A percentile compares a stretch with the other conserved stretches of the same genome.
Conservation (phyloP, 2,888 invertebrate species). For the Rugalucina vietnamica region DNA sequence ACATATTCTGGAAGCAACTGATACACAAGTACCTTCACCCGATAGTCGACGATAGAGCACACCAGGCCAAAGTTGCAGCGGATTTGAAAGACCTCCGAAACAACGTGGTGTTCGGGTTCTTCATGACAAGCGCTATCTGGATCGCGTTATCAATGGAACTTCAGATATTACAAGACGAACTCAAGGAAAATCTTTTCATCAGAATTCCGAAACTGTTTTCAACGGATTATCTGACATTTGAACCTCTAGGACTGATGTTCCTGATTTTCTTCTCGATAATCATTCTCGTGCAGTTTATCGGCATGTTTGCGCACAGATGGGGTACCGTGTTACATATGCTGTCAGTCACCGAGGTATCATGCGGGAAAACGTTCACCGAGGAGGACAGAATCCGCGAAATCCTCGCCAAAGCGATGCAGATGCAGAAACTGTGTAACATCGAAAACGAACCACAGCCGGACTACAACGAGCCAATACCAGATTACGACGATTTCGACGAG, state of each 20-base stretch:
- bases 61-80: constrained; percentile 70
- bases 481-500: constrained; percentile 65
- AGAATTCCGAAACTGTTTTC: constrained; percentile 68
- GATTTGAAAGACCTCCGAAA: constrained; percentile 74
- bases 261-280: constrained; percentile 99
- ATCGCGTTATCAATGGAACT: constrained; percentile 99
- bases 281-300: constrained; percentile 97
- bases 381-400: constrained; percentile 72
- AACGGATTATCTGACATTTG: constrained; percentile 70
- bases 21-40: constrained; percentile 97
- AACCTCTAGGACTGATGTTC: constrained; percentile 92
- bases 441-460: constrained; percentile 76
- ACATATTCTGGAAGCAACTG: constrained; percentile 96
- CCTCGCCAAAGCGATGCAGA: constrained; percentile 69
- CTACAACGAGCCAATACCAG: constrained; percentile 71
- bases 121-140: constrained; percentile 99
- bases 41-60: constrained; percentile 94
- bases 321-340: constrained; percentile 98
- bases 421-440: constrained; percentile 74
- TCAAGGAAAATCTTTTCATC: constrained; percentile 87
- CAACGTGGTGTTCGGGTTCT: constrained; percentile 77
- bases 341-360: constrained; percentile 93
- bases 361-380: constrained; percentile 69
- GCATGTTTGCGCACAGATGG: constrained; percentile 99
- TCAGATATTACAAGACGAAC: constrained; percentile 88